Conservation (phyloP, 2,113 vertebrate genomes). For the Ceyx melanurus region DNA sequence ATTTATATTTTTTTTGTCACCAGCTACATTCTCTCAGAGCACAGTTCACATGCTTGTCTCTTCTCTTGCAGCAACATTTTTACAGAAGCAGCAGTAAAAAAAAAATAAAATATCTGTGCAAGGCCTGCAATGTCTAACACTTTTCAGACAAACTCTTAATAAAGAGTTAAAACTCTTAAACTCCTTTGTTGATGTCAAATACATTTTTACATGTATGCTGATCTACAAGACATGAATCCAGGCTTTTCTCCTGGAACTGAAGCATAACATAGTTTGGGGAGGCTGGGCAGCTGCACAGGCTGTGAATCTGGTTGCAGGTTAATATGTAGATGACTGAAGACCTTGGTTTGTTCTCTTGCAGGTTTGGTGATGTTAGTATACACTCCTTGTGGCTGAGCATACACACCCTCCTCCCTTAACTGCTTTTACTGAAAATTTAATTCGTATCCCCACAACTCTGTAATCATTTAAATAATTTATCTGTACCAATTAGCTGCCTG, state of each 20-base stretch:
- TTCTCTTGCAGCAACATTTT: neutral
- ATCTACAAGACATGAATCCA: neutral
- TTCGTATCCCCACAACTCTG: neutral
- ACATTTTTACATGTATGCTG: neutral
- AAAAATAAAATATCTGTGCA: neutral
- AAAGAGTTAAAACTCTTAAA: neutral
- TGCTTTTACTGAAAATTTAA: neutral
- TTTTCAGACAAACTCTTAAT: neutral
- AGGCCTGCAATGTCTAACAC: neutral
- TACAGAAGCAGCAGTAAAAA: neutral
- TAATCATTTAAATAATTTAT: neutral
- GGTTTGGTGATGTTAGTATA: neutral
- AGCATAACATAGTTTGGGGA: neutral
- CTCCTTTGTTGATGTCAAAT: neutral
- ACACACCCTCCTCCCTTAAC: neutral
- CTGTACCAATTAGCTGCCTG: neutral
- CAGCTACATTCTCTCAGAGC: neutral
- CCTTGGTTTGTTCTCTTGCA: neutral
- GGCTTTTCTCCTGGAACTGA: neutral
- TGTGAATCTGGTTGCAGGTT: neutral
- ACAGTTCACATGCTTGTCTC: neutral
- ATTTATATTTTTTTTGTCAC: neutral
- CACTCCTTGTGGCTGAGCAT: neutral
- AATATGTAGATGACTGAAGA: neutral
- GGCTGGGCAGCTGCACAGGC: neutral